Evolutionary conservation across 1,140 invertebrate species (phyloP).

Genomic region (Leptinotarsa defecta): DNA sequence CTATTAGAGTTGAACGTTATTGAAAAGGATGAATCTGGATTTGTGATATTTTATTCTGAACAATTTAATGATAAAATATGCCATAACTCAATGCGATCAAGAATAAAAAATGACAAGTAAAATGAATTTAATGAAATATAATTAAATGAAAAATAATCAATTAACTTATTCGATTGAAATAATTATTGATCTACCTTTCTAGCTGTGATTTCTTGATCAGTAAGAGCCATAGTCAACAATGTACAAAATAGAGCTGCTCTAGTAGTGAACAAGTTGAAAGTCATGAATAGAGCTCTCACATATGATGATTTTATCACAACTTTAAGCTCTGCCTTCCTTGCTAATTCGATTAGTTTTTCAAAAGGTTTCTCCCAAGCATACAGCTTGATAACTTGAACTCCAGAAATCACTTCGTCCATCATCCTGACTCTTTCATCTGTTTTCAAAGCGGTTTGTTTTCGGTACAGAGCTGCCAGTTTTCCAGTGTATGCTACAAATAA

Average conservation of each 20-base stretch:
- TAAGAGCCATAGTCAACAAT: conserved; percentile 64
- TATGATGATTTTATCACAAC: conserved; percentile 69
- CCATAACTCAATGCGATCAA: too few species aligned
- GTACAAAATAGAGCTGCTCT: conserved; percentile 69
- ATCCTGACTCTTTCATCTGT: conserved; percentile 77
- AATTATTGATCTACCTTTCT: conserved; percentile 57
- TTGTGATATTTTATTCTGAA: too few species aligned
- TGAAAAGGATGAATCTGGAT: too few species aligned
- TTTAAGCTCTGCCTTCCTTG: conserved; percentile 65
- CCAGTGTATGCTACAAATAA: conserved; percentile 65
- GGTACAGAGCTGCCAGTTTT: conserved; percentile 67
- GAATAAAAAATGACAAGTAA: too few species aligned
- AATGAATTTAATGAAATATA: too few species aligned
- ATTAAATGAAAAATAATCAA: too few species aligned
- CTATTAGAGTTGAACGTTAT: too few species aligned
- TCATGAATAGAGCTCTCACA: conserved; percentile 74
- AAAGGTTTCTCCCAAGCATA: conserved; percentile 80
- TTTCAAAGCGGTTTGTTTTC: conserved; percentile 66
- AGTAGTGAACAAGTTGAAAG: conserved; percentile 72
- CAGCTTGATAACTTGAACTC: conserved; percentile 80
- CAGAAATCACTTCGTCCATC: conserved; percentile 79
- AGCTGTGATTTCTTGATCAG: conserved; percentile 61
- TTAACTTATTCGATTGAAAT: not conserved
- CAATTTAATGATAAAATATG: too few species aligned
- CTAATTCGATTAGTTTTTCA: conserved; percentile 63